Evolutionary conservation across 2,797 vertebrate species (phyloP), one percentile per base, ranked within the genome.

Genomic region (Helicolenus hilgendorfi): DNA sequence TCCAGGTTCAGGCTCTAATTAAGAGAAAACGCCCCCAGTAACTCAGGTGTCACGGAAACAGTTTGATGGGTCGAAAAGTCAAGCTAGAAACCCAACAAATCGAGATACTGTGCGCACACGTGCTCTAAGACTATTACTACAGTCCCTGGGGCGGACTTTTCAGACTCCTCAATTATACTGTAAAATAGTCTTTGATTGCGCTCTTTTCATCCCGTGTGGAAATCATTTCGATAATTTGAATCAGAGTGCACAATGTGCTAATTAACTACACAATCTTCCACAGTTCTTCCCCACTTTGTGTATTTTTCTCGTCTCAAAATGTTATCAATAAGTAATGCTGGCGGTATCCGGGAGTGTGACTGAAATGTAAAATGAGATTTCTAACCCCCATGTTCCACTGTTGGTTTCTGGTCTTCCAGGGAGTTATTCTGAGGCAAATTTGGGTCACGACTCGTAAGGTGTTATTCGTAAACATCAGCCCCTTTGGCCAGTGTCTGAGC

Each of bases 401-500:
- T 77, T 63, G 83, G 76, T 92, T 95, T 96, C 87, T 87, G 89
- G 90, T 94, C 92, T 96, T 93, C 84, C 78, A 90, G 89, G 84
- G 79, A 94, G 94, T 94, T 97, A 95, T 96, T 97, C 96, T 90
- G 84, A 92, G 90, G 77, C 91, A 94, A 94, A 98, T 97, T 93
- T 97, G 89, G 97, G 97, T 97, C 97, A 97, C 89, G 85, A 94
- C 93, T 94, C 83, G 29, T 89, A 91, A 96, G 92, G 96, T 96
- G 95, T 96, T 97, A 95, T 97, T 96, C 96, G 96, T 94, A 96
- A 95, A 90, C 93, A 92, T 70, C 89, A 89, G 89, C 91, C 90
- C 93, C 89, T 96, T 97, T 93, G 94, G 92, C 95, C 94, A 92
- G 87, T 83, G 92, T 95, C 93, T 96, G 76, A 94, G 94, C 88